phyloP scores from a whole-genome alignment of 2,888 invertebrate genomes.

The Amphiduros pacificus region DNA sequence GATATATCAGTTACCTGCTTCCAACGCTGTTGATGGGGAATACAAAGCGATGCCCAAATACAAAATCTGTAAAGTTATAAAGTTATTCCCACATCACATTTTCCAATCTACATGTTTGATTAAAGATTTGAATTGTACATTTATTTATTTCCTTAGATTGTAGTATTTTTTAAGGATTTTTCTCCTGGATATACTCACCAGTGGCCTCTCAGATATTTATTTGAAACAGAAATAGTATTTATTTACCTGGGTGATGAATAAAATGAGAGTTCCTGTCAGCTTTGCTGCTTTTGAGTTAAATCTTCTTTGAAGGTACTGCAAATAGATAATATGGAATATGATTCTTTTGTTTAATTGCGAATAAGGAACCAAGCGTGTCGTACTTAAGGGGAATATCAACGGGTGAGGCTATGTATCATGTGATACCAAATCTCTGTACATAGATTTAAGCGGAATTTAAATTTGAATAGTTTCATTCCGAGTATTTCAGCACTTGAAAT shows the following conservation, averaged over 20 bases:
- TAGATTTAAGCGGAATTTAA: too few relatives aligned
- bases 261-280: constrained; percentile 29
- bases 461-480: too few relatives aligned
- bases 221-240: background rate
- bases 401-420: too few relatives aligned
- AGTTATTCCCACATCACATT: background rate
- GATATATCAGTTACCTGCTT: constrained; percentile 25
- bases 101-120: too few relatives aligned
- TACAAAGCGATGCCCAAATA: constrained; percentile 33
- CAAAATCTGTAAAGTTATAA: constrained; percentile 24
- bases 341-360: too few relatives aligned
- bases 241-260: constrained; percentile 28
- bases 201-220: background rate
- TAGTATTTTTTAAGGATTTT: too few relatives aligned
- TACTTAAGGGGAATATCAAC: too few relatives aligned
- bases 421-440: too few relatives aligned
- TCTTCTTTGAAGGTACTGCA: constrained; percentile 32
- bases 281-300: constrained; percentile 28
- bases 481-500: too few relatives aligned
- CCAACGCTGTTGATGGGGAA: constrained; percentile 33
- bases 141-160: background rate
- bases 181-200: too few relatives aligned
- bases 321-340: background rate
- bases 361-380: too few relatives aligned
- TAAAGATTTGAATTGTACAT: background rate